Evolutionary conservation across 2,888 invertebrate genomes (phyloP).

Genomic region (Dasypogon diadema): DNA sequence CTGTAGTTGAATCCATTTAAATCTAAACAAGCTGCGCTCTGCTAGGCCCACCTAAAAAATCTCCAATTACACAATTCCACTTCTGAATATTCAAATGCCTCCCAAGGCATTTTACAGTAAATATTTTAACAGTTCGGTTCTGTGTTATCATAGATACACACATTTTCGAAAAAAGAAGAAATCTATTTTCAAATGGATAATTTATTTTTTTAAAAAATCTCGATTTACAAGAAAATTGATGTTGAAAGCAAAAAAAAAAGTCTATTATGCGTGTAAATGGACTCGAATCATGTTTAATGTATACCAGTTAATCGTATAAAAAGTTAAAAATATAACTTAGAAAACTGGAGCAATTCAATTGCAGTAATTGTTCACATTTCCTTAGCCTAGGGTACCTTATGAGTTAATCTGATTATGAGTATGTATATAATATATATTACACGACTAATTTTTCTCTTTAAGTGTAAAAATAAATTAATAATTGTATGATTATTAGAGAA

Average conservation of each 20-base stretch:
- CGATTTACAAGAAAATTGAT: slow-evolving; percentile 7
- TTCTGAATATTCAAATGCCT: too few relatives aligned
- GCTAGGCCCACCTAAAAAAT: too few relatives aligned
- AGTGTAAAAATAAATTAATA: slow-evolving; percentile 56
- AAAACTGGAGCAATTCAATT: slow-evolving; percentile 47
- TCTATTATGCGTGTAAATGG: neutral
- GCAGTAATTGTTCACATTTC: slow-evolving; percentile 34
- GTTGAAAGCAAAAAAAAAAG: slow-evolving; percentile 24
- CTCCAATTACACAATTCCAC: too few relatives aligned
- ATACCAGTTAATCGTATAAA: slow-evolving; percentile 41
- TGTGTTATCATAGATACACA: too few relatives aligned
- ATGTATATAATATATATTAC: slow-evolving; percentile 48
- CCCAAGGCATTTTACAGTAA: too few relatives aligned
- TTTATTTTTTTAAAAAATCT: slow-evolving; percentile 31
- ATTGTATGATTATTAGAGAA: slow-evolving; percentile 28
- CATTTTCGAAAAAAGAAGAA: neutral
- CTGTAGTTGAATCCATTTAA: too few relatives aligned
- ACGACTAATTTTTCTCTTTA: slow-evolving; percentile 49
- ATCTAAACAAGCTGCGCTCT: too few relatives aligned
- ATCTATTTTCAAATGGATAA: slow-evolving; percentile 12
- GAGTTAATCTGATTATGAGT: slow-evolving; percentile 44
- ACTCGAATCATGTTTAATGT: slow-evolving; percentile 8
- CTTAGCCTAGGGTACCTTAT: slow-evolving; percentile 38
- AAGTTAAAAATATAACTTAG: slow-evolving; percentile 24
- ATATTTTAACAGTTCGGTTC: too few relatives aligned